Evolutionary conservation across 2,888 invertebrate species (phyloP).

Genomic region (Electrophaes corylata): DNA sequence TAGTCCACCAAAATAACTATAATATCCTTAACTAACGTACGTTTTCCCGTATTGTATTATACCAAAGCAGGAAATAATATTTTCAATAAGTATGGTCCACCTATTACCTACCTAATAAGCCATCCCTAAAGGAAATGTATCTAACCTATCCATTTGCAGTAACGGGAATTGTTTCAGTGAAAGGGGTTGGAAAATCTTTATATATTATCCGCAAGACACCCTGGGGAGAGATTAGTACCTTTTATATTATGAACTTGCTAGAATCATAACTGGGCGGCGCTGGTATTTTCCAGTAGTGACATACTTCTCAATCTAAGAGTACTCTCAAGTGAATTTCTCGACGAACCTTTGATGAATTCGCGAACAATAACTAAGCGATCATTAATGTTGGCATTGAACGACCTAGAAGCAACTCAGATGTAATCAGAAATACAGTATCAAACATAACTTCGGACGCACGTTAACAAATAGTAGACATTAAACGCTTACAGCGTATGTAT

Average conservation of each 20-base stretch:
- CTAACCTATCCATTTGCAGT: conserved; percentile 9
- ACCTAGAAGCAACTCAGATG: too few relatives aligned
- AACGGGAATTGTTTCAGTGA: conserved; percentile 38
- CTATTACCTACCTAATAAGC: neutral
- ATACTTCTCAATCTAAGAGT: neutral
- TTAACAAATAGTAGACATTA: too few relatives aligned
- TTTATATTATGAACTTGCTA: conserved; percentile 27
- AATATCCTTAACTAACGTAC: too few relatives aligned
- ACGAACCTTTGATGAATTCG: too few relatives aligned
- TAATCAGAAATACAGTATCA: neutral
- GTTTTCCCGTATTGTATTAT: too few relatives aligned
- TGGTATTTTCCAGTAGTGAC: neutral
- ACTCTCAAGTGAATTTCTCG: neutral
- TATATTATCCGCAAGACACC: conserved; percentile 32
- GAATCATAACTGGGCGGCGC: neutral
- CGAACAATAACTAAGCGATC: neutral
- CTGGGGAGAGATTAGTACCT: conserved; percentile 26
- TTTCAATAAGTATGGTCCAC: too few relatives aligned
- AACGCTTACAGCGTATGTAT: too few relatives aligned
- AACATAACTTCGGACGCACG: too few relatives aligned
- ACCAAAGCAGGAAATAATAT: too few relatives aligned
- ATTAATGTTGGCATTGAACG: too few relatives aligned
- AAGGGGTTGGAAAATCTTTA: conserved; percentile 32
- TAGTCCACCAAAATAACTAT: too few relatives aligned
- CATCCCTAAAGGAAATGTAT: neutral